These are phyloP conservation scores for Gortyna flavago DNA, from an alignment of 2,888 invertebrate genomes.

Conservation along the genomic window DNA sequence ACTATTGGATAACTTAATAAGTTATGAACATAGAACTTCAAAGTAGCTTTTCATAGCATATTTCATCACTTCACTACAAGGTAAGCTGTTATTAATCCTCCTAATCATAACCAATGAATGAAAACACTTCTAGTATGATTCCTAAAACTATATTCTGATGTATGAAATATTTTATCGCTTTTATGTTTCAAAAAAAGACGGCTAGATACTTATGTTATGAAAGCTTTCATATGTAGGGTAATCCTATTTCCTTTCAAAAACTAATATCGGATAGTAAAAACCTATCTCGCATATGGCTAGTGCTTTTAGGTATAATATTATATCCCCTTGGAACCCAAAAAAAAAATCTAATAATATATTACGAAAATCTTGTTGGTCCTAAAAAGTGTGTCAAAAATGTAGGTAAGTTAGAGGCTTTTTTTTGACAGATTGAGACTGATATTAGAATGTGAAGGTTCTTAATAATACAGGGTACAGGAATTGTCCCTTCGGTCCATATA, in stretches of 20 bases:
- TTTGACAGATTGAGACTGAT: no score
- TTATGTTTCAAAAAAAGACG: neutral
- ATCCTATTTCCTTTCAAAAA: neutral
- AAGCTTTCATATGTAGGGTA: no score
- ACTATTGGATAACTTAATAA: neutral
- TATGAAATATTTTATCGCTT: neutral
- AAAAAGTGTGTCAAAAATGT: neutral
- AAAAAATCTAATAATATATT: no score
- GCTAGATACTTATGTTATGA: no score
- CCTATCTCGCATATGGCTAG: neutral
- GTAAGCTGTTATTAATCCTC: no score
- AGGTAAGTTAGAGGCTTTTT: neutral
- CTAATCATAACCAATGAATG: neutral
- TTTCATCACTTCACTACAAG: neutral
- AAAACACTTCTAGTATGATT: neutral
- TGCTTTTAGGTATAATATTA: no score
- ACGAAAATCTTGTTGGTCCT: neutral
- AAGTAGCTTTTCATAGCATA: neutral
- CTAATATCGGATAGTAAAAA: conserved; percentile 31
- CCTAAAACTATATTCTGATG: neutral
- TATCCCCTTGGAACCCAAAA: neutral
- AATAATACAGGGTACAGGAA: no score
- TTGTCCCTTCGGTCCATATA: no score
- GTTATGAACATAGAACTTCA: neutral
- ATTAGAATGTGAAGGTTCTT: neutral